Evolutionary conservation across 2,797 vertebrate species (phyloP).

Genomic region (Tadarida brasiliensis): DNA sequence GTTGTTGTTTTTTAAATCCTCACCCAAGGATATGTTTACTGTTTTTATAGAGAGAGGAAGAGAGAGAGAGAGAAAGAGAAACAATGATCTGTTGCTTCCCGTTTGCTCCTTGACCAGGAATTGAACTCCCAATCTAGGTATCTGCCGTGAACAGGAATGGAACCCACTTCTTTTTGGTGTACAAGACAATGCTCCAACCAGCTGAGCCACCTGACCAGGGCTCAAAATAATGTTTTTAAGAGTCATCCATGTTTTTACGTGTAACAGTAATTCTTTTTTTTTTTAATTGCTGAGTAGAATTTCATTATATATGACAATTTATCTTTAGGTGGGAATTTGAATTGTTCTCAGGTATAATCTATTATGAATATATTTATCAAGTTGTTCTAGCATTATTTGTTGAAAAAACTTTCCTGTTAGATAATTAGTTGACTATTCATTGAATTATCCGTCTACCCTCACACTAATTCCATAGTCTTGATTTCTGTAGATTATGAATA

Average conservation of each 20-base stretch:
- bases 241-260: neutral
- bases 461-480: neutral
- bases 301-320: neutral
- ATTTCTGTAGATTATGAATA: neutral
- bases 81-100: too few species aligned
- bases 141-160: too few species aligned
- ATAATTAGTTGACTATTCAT: neutral
- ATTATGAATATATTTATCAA: conserved; percentile 40
- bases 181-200: too few species aligned
- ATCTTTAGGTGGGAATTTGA: neutral
- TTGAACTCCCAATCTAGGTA: too few species aligned
- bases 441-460: neutral
- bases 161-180: too few species aligned
- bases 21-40: too few species aligned
- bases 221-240: neutral
- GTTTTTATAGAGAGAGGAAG: too few species aligned
- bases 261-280: neutral
- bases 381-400: neutral
- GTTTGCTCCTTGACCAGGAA: too few species aligned
- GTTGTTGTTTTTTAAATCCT: too few species aligned
- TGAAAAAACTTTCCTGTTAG: neutral
- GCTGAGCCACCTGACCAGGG: neutral
- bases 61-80: too few species aligned
- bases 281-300: neutral
- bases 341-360: neutral